Base-by-base conservation (phyloP, 2,888 invertebrate species). In the Cryptocephalus primarius region DNA sequence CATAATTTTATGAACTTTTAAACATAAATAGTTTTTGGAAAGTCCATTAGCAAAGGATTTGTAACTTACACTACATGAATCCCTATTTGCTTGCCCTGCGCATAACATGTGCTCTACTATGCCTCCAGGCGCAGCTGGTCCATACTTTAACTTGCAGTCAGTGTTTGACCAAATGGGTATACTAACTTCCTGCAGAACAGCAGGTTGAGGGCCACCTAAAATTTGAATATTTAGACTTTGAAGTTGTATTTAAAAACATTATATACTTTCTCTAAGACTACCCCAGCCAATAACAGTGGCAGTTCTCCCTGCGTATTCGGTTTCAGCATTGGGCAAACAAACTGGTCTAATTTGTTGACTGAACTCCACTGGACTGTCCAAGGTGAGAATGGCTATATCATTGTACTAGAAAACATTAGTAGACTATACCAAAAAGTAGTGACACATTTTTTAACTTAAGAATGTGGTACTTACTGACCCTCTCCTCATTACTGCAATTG, bases 211-310 rank as follows among this genome's bases (percentile, higher is more conserved):
- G 32, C 90, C 90, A 69, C 84, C 85, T 88, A 60, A 45, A 61
- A 33, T 13, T 22, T 22, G 8, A 44, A 13, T 36, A 3, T 34
- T 8, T 8, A 32, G 1, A 42, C 11, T 8, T 4, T 12, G 9
- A 41, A 11, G 32, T 36, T 11, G 14, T 36, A 13, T 9, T n/a
- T 38, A 48, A 11, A 43, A 22, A 22, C 22, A 43, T 10, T 32
- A 34, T 40, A 44, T 43, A 85, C 86, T 83, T 70, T 88, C 88
- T 60, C 82, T 72, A 53, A 88, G 72, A 60, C 88, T 88, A 41
- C 90, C 91, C 91, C 91, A 92, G 39, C 91, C 91, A 47, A 88
- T 85, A 4, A 91, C 89, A 0, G 88, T 89, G 1, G 81, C 90
- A 9, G 78, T 74, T 53, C 78, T 76, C 1, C 87, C 87, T 33